Evolutionary conservation across 2,888 invertebrate genomes (phyloP).

Genomic region (Nebria salina): DNA sequence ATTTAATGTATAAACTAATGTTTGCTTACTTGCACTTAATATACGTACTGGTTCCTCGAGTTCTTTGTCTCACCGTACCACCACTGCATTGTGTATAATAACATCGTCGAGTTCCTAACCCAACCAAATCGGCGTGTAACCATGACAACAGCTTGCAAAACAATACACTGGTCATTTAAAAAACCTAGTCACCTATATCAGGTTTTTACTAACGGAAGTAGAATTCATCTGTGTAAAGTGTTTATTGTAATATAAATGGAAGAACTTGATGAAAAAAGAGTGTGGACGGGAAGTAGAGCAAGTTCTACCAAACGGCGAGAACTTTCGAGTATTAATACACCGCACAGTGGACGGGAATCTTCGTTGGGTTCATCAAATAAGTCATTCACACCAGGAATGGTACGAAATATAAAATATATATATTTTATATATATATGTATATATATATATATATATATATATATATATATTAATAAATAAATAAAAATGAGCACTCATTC

Average conservation of each 20-base stretch:
- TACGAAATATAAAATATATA: conserved; percentile 4
- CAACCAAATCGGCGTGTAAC: neutral
- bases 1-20: neutral
- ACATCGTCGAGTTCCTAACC: neutral
- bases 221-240: neutral
- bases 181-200: neutral
- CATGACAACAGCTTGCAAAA: neutral
- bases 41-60: neutral
- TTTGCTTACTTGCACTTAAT: neutral
- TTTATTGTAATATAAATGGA: neutral
- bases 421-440: neutral
- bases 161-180: neutral
- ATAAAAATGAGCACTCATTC: too few relatives aligned
- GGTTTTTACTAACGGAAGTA: neutral
- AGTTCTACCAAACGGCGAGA: conserved; percentile 30
- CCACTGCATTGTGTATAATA: neutral
- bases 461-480: neutral
- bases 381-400: conserved; percentile 37
- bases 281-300: conserved; percentile 27
- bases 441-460: conserved; percentile 1
- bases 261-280: conserved; percentile 31
- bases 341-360: neutral
- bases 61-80: neutral
- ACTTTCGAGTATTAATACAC: conserved; percentile 8
- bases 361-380: conserved; percentile 26